Evolutionary conservation across 2,888 invertebrate species (phyloP), one percentile per base, ranked within the genome.

Genomic region (Nyleta sp.): DNA sequence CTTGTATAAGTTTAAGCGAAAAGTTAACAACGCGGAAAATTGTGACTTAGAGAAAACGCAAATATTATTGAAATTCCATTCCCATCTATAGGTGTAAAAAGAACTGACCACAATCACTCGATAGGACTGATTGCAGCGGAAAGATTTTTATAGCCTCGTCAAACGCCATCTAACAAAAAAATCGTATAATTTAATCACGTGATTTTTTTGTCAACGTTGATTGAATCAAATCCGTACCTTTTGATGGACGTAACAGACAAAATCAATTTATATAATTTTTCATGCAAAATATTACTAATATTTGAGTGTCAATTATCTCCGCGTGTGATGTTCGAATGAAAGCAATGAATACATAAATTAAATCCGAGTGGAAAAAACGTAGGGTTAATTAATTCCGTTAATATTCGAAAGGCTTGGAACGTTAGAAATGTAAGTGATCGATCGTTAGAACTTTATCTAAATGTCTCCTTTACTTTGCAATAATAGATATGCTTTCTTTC

Each of bases 261-360:
- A 71, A 46, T 71, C 55, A 53, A 62, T 71, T 71, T 71, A 48
- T 71, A 62, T 10, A 4, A 20, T 31, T 53, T 71, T 71, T 71
- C 53, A 33, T 55, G 55, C 55, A 62, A 62, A 71, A 52, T 62
- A 38, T 71, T 60, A 57, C 8, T 40, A 52, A 55, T 55, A 46
- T 53, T 52, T 20, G 20, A 64, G 13, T 48, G 50, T 52, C 65
- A 65, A 65, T 73, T 73, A 73, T 38, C 50, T 50, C 55, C 18
- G 35, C 38, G 33, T 52, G 31, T 53, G 52, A 44, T 40, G 35
- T 44, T 22, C 24, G 4, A 13, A 40, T 13, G 50, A 59, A 50
- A 59, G 11, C n/a, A 13, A 15, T 31, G 28, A 35, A 35, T 46
- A 18, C 22, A 57, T 57, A 53, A 60, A 73, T 67, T 57, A 42